Percentiles rank a stretch among this genome's conserved stretches.
phyloP scores from a whole-genome alignment of 1,140 invertebrate genomes.

The Amphibalanus amphitrite region DNA sequence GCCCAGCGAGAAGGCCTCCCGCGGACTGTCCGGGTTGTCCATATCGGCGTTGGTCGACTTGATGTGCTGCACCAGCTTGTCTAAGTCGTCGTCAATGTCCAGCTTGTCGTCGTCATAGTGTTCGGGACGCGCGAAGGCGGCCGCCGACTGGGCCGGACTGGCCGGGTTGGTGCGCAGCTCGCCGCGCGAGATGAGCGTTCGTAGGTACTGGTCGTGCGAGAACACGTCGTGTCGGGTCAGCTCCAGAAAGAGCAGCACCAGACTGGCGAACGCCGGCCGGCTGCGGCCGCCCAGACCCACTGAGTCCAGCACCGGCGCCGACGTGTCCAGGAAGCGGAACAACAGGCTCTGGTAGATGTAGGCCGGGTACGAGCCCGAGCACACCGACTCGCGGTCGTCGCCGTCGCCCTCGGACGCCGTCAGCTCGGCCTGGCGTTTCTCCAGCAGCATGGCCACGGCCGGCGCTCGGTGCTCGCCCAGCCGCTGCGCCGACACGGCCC shows the following conservation, averaged over 20 bases:
- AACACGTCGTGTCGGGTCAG: constrained; percentile 88
- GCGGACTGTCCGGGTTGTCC: constrained; percentile 6
- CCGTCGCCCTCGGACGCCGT: constrained; percentile 26
- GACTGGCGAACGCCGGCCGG: constrained; percentile 73
- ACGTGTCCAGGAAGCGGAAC: constrained; percentile 79
- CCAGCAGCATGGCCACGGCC: constrained; percentile 81
- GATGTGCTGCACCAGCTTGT: constrained; percentile 74
- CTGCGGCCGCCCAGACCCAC: constrained; percentile 33
- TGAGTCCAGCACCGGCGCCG: constrained; percentile 43
- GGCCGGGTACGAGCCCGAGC: constrained; percentile 4
- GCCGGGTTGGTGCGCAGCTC: constrained; percentile 40
- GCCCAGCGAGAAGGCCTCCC: not conserved
- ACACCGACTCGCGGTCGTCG: constrained; percentile 19
- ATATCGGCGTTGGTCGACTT: constrained; percentile 43
- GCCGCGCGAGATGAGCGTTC: constrained; percentile 85
- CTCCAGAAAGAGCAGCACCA: constrained; percentile 89
- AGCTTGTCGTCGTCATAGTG: constrained; percentile 39
- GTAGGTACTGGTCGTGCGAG: constrained; percentile 95
- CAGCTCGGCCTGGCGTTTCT: constrained; percentile 62
- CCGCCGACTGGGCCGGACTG: not conserved
- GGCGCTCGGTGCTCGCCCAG: constrained; percentile 85
- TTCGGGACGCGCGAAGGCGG: not conserved
- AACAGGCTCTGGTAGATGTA: constrained; percentile 80
- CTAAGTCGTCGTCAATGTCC: constrained; percentile 75
- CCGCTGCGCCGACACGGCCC: constrained; percentile 83